Evolutionary conservation across 2,113 vertebrate genomes (phyloP), one percentile per base, ranked within the genome.

Genomic region (Syrrhaptes paradoxus): DNA sequence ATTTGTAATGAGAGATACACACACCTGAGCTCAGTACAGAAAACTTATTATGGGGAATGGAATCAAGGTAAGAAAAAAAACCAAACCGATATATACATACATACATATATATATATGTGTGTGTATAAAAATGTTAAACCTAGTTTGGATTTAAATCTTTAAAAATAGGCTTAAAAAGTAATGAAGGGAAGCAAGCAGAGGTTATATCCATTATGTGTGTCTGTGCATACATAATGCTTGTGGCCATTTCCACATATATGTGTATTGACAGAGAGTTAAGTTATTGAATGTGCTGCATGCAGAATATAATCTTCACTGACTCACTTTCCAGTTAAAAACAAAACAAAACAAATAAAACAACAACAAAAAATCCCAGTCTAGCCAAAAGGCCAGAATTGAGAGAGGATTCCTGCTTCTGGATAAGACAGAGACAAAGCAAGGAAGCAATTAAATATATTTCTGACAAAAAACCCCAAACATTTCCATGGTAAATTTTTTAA

Each of bases 401-500:
- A 89, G 36, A 75, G 11, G 10, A 6, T 68, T 96, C 63, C 51
- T 78, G 51, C 48, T 95, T 92, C 51, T 89, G 76, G 48, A 72
- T 77, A 58, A 71, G 90, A 75, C 24, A 83, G 68, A 86, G 18
- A 68, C 24, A 91, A 91, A 87, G 28, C 19, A 95, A 89, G 90
- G 74, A 95, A 94, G 49, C n/a, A 78, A 95, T 80, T 85, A 89
- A 85, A 63, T 4, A 16, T 45, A 68, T 83, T 94, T 62, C 31
- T 66, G 25, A 20, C 34, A 75, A 70, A 52, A 79, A 38, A 28
- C 0, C 20, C 13, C 28, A 87, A 72, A 85, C 17, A 79, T 89
- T 73, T 85, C 63, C 51, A 82, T 28, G 36, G 25, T 48, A 86
- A 85, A 92, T 70, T 94, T 43, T 11, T 87, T 82, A 91, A 87